These are phyloP conservation scores for Mastigias papua DNA, from an alignment of 30 jellyfish, hydroid and myxozoan species.

Conservation along the genomic window DNA sequence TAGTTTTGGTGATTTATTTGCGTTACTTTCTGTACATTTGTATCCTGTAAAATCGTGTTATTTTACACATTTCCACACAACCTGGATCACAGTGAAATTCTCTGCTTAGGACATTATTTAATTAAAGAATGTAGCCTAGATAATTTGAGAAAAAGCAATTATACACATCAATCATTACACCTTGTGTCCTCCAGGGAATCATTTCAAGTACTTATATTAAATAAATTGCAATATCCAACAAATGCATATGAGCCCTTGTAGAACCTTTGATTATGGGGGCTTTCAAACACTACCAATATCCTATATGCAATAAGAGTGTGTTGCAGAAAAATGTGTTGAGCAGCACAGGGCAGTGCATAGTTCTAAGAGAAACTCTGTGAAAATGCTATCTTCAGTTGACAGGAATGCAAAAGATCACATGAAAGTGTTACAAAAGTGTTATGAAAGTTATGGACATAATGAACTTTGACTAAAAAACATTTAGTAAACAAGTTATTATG, in stretches of 20 bases:
- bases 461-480: no score
- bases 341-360: background rate
- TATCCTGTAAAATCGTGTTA: no score
- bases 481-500: no score
- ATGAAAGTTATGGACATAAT: background rate
- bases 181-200: background rate
- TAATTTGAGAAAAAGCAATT: no score
- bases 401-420: no score
- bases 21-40: no score
- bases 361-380: background rate
- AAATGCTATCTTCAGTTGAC: background rate
- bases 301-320: background rate
- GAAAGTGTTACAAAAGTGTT: background rate
- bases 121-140: no score
- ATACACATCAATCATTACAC: background rate
- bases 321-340: background rate
- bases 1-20: no score
- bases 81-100: no score
- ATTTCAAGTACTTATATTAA: background rate
- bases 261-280: background rate
- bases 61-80: no score
- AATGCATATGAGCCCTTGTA: background rate
- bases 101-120: no score
- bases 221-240: background rate
- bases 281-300: constrained; percentile 8